A percentile compares a stretch with the other conserved stretches of the same genome.
Conservation (phyloP, 2,888 invertebrate species). For the Orchesella flavescens region DNA sequence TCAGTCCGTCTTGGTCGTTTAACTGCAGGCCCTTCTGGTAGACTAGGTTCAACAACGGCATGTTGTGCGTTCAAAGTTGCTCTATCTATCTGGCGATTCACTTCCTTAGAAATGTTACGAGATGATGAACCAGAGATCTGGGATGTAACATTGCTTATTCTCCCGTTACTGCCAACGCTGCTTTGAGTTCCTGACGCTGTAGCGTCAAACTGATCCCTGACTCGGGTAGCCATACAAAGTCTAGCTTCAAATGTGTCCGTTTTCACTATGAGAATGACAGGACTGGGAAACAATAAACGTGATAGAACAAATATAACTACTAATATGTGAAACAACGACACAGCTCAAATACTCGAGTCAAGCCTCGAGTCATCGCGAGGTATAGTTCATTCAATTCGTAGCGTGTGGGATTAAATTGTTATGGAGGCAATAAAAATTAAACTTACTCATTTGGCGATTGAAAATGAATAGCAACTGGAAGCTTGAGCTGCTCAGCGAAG, state of each 20-base stretch:
- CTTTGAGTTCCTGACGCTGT: background rate
- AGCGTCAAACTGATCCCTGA: constrained; percentile 24
- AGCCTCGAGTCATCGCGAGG: too few species aligned
- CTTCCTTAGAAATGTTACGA: constrained; percentile 12
- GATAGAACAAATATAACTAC: background rate
- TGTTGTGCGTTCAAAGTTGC: background rate
- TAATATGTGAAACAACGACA: background rate
- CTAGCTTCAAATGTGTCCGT: constrained; percentile 55
- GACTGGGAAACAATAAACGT: constrained; percentile 34
- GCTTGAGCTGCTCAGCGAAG: constrained; percentile 67
- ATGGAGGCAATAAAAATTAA: background rate
- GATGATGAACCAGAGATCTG: constrained; percentile 4
- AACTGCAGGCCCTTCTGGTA: constrained; percentile 15
- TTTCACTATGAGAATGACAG: constrained; percentile 52
- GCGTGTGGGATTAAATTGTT: too few species aligned
- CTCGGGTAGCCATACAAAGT: constrained; percentile 51
- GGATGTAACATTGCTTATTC: constrained; percentile 56
- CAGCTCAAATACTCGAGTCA: too few species aligned
- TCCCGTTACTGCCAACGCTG: constrained; percentile 1
- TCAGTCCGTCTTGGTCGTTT: constrained; percentile 41
- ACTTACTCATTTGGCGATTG: constrained; percentile 63
- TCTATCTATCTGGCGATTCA: constrained; percentile 2
- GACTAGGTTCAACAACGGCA: background rate
- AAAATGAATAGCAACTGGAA: constrained; percentile 65
- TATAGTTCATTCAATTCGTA: too few species aligned